Evolutionary conservation across 2,888 invertebrate species (phyloP), one percentile per base, ranked within the genome.

Genomic region (Ormyrus thymus): DNA sequence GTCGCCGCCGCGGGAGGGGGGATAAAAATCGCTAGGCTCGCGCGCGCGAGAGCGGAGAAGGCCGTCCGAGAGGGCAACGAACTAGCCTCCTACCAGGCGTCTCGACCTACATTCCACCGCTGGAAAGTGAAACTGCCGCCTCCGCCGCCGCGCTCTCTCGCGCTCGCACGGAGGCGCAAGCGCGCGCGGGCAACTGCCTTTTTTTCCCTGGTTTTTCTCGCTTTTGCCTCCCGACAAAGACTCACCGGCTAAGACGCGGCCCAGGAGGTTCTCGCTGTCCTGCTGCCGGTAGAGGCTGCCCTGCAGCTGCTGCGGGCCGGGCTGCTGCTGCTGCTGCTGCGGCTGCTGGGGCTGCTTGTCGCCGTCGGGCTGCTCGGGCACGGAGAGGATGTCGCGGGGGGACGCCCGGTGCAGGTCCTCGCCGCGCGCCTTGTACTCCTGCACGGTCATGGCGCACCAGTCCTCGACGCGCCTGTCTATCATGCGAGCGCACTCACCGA

Each of bases 181-280:
- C 53, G 15, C 59, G 29, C 1, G 29, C 29, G 29, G 4, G 29
- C 3, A 29, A 4, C 29, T 29, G 29, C 29, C 29, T 29, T 3
- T 29, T 29, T 29, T 29, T 1, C 29, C 1, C 3, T 4, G 2
- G 29, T 29, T 29, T 29, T 29, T 29, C 29, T 3, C 1, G 29
- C 0, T 29, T 29, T 29, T 4, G 29, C 29, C 29, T 29, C 29
- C 3, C 29, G 29, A 29, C n/a, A 29, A 29, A 4, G 8, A 80
- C 89, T 91, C 90, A 93, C 93, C 93, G 91, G 92, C 93, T 80
- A 93, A 85, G 9, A 93, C 92, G 82, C 92, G 88, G 82, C 92
- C 93, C 29, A 93, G 88, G 7, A 93, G 90, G 85, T 92, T 91
- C 85, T 93, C 93, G 86, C 91, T 91, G 86, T 91, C 91, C 55